Percentiles rank a stretch among this genome's conserved stretches.
Conservation (phyloP, 2,113 vertebrate genomes). For the Cairina moschata region DNA sequence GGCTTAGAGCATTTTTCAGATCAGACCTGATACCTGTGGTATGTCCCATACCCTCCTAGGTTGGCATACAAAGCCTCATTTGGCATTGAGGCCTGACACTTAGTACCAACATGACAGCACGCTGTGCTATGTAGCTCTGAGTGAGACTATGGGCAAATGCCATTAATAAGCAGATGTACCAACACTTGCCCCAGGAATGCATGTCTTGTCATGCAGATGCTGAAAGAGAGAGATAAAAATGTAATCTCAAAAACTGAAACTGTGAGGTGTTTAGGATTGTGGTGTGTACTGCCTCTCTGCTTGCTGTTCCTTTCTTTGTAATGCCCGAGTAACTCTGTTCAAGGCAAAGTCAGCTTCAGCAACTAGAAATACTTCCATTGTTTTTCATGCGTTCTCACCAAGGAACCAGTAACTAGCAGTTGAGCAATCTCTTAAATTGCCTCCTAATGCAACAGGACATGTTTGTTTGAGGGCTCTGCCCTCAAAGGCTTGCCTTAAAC, state of each 20-base stretch:
- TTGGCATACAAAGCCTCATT: background rate
- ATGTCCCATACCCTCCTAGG: background rate
- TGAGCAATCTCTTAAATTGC: background rate
- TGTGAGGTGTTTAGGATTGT: background rate
- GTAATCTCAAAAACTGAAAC: background rate
- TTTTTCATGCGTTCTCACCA: background rate
- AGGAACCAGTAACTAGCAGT: background rate
- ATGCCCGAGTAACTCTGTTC: background rate
- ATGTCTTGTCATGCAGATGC: background rate
- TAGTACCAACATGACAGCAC: background rate
- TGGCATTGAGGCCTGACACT: background rate
- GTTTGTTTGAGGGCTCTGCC: background rate
- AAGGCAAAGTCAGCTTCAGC: background rate
- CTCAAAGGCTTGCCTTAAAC: background rate
- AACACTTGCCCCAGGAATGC: background rate
- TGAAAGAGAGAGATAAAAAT: accelerated
- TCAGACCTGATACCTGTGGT: background rate
- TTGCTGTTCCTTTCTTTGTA: background rate
- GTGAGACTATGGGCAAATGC: background rate
- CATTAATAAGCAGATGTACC: background rate
- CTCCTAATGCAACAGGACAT: background rate
- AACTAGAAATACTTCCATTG: background rate
- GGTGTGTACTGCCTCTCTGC: background rate
- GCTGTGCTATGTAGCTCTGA: background rate
- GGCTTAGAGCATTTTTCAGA: background rate